A percentile compares a stretch with the other conserved stretches of the same genome.
Conservation (phyloP, 2,797 vertebrate species). For the Labroides dimidiatus region DNA sequence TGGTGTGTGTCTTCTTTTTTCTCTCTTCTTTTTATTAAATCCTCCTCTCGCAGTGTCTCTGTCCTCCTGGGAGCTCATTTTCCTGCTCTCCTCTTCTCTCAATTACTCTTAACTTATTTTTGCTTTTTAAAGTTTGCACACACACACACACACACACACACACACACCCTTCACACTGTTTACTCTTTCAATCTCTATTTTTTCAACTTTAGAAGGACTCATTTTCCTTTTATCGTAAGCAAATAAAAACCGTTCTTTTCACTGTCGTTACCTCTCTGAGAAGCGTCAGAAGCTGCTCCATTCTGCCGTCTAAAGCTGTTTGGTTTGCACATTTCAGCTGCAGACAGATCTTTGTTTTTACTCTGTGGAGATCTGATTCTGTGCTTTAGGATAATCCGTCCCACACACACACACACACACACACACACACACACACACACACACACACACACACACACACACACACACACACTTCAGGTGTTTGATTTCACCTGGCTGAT, state of each 20-base stretch:
- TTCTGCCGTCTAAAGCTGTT: too few relatives aligned
- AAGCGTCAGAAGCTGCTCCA: too few relatives aligned
- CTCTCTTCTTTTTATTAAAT: neutral
- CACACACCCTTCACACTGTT: neutral
- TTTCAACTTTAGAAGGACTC: neutral
- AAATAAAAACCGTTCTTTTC: too few relatives aligned
- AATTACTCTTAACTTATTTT: constrained; percentile 36
- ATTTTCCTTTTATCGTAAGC: neutral
- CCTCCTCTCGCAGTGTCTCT: neutral
- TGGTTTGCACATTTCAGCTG: too few relatives aligned
- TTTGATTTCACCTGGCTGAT: neutral
- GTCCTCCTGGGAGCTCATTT: constrained; percentile 42
- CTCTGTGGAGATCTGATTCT: too few relatives aligned
- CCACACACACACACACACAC: too few relatives aligned
- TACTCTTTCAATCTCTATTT: neutral
- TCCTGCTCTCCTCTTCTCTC: constrained; percentile 10
- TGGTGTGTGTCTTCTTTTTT: constrained; percentile 3
- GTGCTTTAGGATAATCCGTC: too few relatives aligned
- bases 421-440: too few relatives aligned
- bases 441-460: too few relatives aligned
- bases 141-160: neutral
- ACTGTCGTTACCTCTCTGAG: too few relatives aligned
- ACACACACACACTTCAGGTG: neutral
- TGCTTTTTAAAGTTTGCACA: constrained; percentile 16
- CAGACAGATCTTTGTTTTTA: neutral